Percentiles rank a stretch among this genome's conserved stretches.
These are phyloP conservation scores for Helicolenus hilgendorfi DNA, from an alignment of 2,797 vertebrate genomes.

Conservation along the genomic window DNA sequence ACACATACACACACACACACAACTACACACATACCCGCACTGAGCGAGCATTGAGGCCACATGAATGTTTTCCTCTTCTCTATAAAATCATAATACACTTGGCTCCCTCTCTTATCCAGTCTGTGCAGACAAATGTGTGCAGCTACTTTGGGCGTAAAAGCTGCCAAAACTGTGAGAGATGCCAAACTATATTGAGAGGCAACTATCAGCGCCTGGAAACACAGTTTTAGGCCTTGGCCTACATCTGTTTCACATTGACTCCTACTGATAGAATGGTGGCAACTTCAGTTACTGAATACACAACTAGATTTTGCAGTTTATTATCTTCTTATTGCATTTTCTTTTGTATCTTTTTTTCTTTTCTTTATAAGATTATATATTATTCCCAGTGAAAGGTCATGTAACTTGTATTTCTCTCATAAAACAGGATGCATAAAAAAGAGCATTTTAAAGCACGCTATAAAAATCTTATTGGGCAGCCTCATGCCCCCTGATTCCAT, in stretches of 20 bases:
- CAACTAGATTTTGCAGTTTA: not conserved
- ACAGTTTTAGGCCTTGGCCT: conserved; percentile 29
- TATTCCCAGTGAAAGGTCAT: not conserved
- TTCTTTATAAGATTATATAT: not conserved
- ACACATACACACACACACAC: not conserved
- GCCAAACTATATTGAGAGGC: conserved; percentile 52
- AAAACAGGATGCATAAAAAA: not conserved
- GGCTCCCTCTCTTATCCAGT: conserved; percentile 48
- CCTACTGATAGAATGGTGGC: not conserved
- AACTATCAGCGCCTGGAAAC: conserved; percentile 45
- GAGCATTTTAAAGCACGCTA: not conserved
- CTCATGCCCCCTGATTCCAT: not conserved
- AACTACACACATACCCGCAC: not conserved
- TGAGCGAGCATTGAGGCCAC: conserved; percentile 10
- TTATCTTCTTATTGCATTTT: not conserved
- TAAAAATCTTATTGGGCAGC: not conserved
- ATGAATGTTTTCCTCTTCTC: conserved; percentile 27
- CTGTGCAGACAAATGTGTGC: conserved; percentile 67
- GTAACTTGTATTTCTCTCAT: not conserved
- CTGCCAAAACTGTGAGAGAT: conserved; percentile 54
- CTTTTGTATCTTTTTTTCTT: not conserved
- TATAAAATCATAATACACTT: conserved; percentile 43
- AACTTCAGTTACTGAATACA: not conserved
- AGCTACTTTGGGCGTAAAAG: conserved; percentile 48
- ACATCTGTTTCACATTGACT: conserved; percentile 39